phyloP scores from a whole-genome alignment of 2,113 vertebrate genomes.

The Eubucco bourcierii region DNA sequence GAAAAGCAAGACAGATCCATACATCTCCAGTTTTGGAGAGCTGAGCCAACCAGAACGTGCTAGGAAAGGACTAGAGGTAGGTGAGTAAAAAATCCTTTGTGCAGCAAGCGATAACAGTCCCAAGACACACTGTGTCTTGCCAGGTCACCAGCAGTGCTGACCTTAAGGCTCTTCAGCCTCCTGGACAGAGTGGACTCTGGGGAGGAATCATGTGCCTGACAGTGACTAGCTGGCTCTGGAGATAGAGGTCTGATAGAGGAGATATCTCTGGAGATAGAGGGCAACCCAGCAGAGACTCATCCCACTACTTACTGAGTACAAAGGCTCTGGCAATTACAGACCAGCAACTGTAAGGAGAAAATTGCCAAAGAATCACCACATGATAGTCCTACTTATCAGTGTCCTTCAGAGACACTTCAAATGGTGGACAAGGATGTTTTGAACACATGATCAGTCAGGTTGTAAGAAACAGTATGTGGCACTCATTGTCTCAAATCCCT shows the following conservation, averaged over 20 bases:
- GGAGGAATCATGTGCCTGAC: accelerated
- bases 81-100: background rate
- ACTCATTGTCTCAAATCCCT: background rate
- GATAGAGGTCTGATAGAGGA: accelerated
- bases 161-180: background rate
- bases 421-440: background rate
- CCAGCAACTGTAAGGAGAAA: background rate
- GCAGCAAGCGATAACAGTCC: background rate
- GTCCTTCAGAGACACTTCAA: background rate
- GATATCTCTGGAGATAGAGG: too few relatives aligned
- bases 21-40: background rate
- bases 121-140: background rate
- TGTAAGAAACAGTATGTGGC: background rate
- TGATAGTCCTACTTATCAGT: background rate
- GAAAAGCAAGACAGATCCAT: constrained; percentile 36
- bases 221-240: background rate
- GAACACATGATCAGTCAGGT: background rate
- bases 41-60: background rate
- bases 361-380: background rate
- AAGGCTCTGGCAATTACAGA: background rate
- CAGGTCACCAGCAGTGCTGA: background rate
- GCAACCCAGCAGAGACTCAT: background rate
- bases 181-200: background rate
- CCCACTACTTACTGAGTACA: accelerated
- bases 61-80: background rate